Evolutionary conservation across 2,113 vertebrate species (phyloP), one percentile per base, ranked within the genome.

Genomic region (Manacus vitellinus): DNA sequence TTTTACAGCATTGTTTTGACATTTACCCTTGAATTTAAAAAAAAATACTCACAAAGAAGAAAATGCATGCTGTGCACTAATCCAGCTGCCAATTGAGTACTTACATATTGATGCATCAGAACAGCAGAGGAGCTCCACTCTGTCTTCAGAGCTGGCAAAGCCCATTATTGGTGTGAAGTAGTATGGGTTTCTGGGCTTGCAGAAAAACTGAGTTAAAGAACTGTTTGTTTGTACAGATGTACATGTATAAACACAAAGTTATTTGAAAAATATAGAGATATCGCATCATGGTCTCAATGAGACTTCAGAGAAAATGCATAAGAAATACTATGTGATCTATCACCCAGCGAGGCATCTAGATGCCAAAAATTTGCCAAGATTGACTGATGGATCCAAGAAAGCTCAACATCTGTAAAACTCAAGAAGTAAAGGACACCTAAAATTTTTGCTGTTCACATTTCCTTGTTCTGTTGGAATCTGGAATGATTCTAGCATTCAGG

Each of bases 1-100:
- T 97, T 97, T 97, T 97, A 95, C 78, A 96, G 95, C 90, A 96
- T 94, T 96, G 92, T 97, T 97, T 97, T 97, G 95, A 97, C 96
- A 97, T 97, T 96, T 96, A 97, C 85, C 85, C 96, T 97, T 97
- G 95, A 96, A 96, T 97, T 96, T 2, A 30, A 71, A 96, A 93
- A 95, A 94, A 89, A 95, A 95, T 80, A 78, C 19, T 88, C 61
- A 75, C 88, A 79, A 85, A 80, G 65, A 93, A 93, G 55, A 97
- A 97, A 96, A 85, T 74, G 75, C 81, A 61, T 95, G 84, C 74
- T 96, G 75, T 97, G 82, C 92, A 92, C 72, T 97, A 95, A 94
- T 94, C 58, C 89, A 93, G 51, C 83, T 96, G 67, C 92, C 86
- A 97, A 47, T 54, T 46, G 94, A 86, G 80, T 92, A 86, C 79